These are phyloP conservation scores for Seriola dumerili DNA, from an alignment of 2,113 vertebrate genomes.

Conservation along the genomic window DNA sequence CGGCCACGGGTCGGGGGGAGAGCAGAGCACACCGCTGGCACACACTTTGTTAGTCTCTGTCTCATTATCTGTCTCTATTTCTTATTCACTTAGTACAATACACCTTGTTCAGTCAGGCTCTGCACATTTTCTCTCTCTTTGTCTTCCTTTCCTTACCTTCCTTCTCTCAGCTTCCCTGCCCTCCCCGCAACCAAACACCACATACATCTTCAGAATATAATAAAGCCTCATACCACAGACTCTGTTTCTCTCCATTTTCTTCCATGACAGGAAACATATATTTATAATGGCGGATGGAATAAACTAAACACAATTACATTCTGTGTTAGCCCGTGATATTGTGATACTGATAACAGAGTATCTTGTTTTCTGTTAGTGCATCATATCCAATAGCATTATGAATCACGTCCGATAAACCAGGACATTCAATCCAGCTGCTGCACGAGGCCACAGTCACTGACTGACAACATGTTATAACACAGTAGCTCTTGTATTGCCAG, in stretches of 20 bases:
- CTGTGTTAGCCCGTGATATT: conserved; percentile 70
- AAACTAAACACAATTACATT: conserved; percentile 71
- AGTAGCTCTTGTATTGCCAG: conserved; percentile 48
- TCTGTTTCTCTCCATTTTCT: conserved; percentile 46
- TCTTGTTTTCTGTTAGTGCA: conserved; percentile 73
- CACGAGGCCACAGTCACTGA: conserved; percentile 40
- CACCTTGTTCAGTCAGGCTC: conserved; percentile 18
- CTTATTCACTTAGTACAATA: conserved; percentile 30
- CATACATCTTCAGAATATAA: conserved; percentile 57
- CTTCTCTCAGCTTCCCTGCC: background rate
- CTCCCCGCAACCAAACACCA: conserved; percentile 29
- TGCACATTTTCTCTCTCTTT: conserved; percentile 15
- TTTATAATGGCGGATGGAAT: conserved; percentile 64
- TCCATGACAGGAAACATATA: conserved; percentile 64
- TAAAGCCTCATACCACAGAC: conserved; percentile 48
- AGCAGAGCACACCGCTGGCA: conserved; percentile 32
- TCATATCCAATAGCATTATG: conserved; percentile 73
- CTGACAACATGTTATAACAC: conserved; percentile 50
- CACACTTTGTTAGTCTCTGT: conserved; percentile 16
- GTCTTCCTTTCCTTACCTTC: conserved; percentile 2
- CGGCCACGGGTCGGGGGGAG: conserved; percentile 37
- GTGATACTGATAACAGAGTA: conserved; percentile 74
- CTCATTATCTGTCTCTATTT: conserved; percentile 32
- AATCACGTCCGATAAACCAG: conserved; percentile 73
- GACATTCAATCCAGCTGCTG: conserved; percentile 68